Conservation (phyloP, 2,113 vertebrate genomes). For the Todiramphus saurophagus region DNA sequence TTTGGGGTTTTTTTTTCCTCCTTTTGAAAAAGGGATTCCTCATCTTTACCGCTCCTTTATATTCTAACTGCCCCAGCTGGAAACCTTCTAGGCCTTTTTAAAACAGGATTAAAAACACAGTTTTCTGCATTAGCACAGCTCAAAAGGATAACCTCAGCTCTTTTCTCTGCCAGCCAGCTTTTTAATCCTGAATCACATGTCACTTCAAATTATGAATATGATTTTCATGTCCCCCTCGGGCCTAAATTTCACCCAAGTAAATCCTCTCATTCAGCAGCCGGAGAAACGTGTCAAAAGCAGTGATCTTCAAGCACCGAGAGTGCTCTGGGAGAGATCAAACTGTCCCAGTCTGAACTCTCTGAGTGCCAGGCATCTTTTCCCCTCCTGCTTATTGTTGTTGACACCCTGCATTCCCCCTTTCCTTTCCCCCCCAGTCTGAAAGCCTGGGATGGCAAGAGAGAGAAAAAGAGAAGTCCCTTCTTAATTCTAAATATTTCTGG, state of each 20-base stretch:
- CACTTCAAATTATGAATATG: conserved; percentile 81
- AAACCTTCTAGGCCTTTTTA: conserved; percentile 71
- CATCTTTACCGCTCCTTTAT: conserved; percentile 44
- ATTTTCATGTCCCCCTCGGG: conserved; percentile 76
- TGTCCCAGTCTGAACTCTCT: conserved; percentile 56
- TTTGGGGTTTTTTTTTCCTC: background rate
- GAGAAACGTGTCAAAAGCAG: conserved; percentile 72
- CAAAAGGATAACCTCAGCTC: conserved; percentile 73
- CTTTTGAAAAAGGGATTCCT: conserved; percentile 61
- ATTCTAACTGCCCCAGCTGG: conserved; percentile 69
- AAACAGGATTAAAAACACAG: conserved; percentile 72
- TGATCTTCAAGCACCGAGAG: conserved; percentile 65
- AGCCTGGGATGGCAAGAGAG: background rate
- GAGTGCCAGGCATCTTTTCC: conserved; percentile 27
- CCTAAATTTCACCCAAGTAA: conserved; percentile 79
- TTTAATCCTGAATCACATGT: conserved; percentile 80
- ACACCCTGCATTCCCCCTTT: conserved; percentile 3
- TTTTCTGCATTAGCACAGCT: conserved; percentile 75
- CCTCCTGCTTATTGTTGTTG: conserved; percentile 39
- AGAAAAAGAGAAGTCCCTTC: background rate
- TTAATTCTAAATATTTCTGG: conserved; percentile 16
- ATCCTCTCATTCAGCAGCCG: conserved; percentile 76
- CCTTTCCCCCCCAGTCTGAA: background rate
- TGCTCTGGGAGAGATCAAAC: conserved; percentile 71
- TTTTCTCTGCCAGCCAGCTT: conserved; percentile 76